Conservation (phyloP, 1,140 invertebrate genomes). For the Scaptodrosophila lebanonensis region DNA sequence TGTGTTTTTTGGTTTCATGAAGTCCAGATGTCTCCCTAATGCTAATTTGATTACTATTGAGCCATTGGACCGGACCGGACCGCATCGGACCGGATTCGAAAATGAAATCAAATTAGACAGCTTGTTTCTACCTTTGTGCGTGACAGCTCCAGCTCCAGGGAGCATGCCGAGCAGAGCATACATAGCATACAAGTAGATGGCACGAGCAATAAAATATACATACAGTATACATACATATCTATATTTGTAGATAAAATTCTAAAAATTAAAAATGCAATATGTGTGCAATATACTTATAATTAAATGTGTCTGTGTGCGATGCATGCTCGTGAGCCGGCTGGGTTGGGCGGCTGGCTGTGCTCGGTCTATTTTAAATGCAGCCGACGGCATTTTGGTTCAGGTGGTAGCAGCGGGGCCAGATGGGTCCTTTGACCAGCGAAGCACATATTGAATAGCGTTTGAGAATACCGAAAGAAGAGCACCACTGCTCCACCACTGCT, state of each 20-base stretch:
- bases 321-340: conserved; percentile 33
- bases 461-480: conserved; percentile 30
- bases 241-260: conserved; percentile 35
- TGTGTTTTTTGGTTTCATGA: too few relatives aligned
- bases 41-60: too few relatives aligned
- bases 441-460: conserved; percentile 60
- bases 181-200: conserved; percentile 68
- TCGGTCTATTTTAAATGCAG: neutral
- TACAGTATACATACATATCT: neutral
- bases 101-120: conserved; percentile 73
- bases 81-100: conserved; percentile 16
- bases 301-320: conserved; percentile 18
- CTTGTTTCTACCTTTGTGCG: conserved; percentile 71
- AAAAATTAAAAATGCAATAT: conserved; percentile 55
- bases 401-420: neutral
- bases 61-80: conserved; percentile 19
- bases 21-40: too few relatives aligned
- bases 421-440: conserved; percentile 63
- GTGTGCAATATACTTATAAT: conserved; percentile 15
- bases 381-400: too few relatives aligned
- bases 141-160: conserved; percentile 74
- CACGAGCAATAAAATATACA: conserved; percentile 61
- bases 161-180: conserved; percentile 66
- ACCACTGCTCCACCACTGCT: neutral
- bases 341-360: conserved; percentile 46